Conservation (phyloP, 2,888 invertebrate species). For the Subacronicta megacephala region DNA sequence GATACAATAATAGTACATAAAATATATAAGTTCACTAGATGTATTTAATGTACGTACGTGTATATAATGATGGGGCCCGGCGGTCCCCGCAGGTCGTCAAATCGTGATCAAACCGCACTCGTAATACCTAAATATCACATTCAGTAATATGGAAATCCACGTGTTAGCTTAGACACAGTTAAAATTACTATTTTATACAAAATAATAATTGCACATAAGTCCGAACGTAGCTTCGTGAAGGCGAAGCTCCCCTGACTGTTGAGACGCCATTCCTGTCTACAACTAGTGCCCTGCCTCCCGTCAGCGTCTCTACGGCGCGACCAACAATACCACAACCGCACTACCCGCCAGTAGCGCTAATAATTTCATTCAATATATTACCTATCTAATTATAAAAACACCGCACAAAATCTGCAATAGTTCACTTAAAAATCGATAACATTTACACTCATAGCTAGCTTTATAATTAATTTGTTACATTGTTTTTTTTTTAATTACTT, state of each 20-base stretch:
- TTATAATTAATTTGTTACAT: conserved; percentile 90
- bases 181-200: conserved; percentile 88
- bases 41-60: conserved; percentile 84
- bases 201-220: conserved; percentile 90
- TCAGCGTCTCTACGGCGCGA: conserved; percentile 8
- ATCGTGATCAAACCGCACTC: conserved; percentile 82
- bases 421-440: conserved; percentile 89
- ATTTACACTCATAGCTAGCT: conserved; percentile 89
- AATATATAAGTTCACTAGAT: conserved; percentile 89
- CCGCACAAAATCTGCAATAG: conserved; percentile 89
- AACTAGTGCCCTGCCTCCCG: conserved; percentile 61
- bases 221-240: conserved; percentile 78
- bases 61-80: conserved; percentile 72
- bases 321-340: conserved; percentile 72
- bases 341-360: conserved; percentile 83
- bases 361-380: conserved; percentile 90
- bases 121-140: conserved; percentile 90
- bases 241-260: conserved; percentile 70
- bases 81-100: conserved; percentile 68
- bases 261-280: conserved; percentile 61
- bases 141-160: conserved; percentile 90
- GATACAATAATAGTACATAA: conserved; percentile 90
- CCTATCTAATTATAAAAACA: conserved; percentile 90
- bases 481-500: conserved; percentile 84
- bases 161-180: conserved; percentile 89